Evolutionary conservation across 2,797 vertebrate genomes (phyloP).

Genomic region (Acrossocheilus wenchowensis): DNA sequence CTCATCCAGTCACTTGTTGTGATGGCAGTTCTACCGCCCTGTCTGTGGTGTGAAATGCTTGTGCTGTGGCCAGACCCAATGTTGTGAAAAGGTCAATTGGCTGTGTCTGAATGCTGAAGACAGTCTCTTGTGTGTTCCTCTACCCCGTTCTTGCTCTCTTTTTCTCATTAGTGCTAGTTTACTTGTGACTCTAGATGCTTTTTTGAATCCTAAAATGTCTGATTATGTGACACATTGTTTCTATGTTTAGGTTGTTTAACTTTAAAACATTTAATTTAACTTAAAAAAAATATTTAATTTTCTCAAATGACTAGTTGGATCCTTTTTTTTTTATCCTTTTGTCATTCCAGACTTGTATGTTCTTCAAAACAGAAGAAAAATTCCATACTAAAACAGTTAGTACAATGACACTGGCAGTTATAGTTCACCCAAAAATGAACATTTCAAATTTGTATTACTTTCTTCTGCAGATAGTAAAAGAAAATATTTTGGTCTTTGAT

Average conservation of each 20-base stretch:
- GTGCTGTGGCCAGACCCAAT: constrained; percentile 43
- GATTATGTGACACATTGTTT: neutral
- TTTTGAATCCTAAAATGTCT: neutral
- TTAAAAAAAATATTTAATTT: neutral
- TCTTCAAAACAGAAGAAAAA: neutral
- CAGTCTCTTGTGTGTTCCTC: constrained; percentile 47
- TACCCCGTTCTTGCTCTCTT: neutral
- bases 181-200: neutral
- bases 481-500: neutral
- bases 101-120: constrained; percentile 57
- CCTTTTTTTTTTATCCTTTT: neutral
- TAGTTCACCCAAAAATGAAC: neutral
- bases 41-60: constrained; percentile 48
- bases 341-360: neutral
- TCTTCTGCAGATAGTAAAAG: neutral
- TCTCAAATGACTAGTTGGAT: neutral
- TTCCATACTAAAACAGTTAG: neutral
- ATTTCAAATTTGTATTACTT: neutral
- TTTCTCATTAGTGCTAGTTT: constrained; percentile 7
- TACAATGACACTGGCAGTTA: neutral
- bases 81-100: constrained; percentile 70
- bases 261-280: neutral
- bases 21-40: constrained; percentile 41
- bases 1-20: constrained; percentile 50
- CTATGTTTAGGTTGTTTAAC: neutral